phyloP scores from a whole-genome alignment of 2,797 vertebrate species.

The Cuniculus paca region DNA sequence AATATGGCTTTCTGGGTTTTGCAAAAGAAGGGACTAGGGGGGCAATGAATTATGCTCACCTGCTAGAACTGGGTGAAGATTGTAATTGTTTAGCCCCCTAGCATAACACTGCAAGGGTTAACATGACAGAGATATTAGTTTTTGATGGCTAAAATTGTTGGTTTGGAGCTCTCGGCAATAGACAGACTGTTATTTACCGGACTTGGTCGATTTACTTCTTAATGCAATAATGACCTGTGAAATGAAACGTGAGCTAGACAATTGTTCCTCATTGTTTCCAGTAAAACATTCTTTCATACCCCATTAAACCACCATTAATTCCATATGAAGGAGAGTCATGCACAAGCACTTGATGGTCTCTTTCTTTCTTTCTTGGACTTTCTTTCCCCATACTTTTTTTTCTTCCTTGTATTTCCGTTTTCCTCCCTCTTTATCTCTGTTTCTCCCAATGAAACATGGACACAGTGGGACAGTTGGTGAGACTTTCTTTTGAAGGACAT shows the following conservation, averaged over 20 bases:
- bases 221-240: constrained; percentile 94
- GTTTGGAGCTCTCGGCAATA: constrained; percentile 90
- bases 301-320: constrained; percentile 93
- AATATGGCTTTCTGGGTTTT: constrained; percentile 86
- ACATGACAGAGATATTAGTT: constrained; percentile 90
- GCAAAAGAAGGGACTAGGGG: constrained; percentile 84
- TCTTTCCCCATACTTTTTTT: constrained; percentile 33
- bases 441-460: constrained; percentile 12
- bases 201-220: constrained; percentile 93
- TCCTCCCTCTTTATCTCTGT: background rate
- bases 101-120: constrained; percentile 90
- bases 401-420: background rate
- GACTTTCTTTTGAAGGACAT: background rate
- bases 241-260: constrained; percentile 93
- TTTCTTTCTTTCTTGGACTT: constrained; percentile 78
- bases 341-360: constrained; percentile 81
- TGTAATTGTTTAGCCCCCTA: constrained; percentile 89
- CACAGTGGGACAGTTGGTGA: background rate
- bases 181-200: constrained; percentile 92
- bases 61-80: constrained; percentile 88
- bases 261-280: constrained; percentile 93
- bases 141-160: constrained; percentile 88
- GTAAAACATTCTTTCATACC: constrained; percentile 92
- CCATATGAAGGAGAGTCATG: constrained; percentile 88
- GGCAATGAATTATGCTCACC: constrained; percentile 90